phyloP scores from a whole-genome alignment of 2,888 invertebrate genomes.

The Cistogaster globosa region DNA sequence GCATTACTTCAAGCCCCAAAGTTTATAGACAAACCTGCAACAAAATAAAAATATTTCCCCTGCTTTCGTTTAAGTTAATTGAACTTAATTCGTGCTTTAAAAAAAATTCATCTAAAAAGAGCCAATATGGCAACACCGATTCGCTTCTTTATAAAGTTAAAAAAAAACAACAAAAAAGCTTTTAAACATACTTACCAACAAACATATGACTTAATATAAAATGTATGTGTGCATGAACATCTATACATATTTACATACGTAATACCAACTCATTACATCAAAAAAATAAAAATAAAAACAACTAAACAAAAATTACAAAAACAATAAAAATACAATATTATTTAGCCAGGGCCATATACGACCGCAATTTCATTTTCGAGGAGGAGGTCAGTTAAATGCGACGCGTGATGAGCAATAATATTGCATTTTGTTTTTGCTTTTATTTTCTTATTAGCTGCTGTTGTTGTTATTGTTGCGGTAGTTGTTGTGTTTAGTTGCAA shows the following conservation, averaged over 20 bases:
- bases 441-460: slow-evolving; percentile 28
- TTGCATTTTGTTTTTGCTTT: slow-evolving; percentile 47
- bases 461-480: neutral
- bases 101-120: neutral
- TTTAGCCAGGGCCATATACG: slow-evolving; percentile 70
- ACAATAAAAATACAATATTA: slow-evolving; percentile 34
- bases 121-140: slow-evolving; percentile 25
- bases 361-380: slow-evolving; percentile 70
- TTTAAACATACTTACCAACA: slow-evolving; percentile 13
- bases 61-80: too few relatives aligned
- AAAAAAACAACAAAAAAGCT: neutral
- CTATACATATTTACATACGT: slow-evolving; percentile 43
- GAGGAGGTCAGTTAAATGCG: slow-evolving; percentile 71
- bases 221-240: neutral
- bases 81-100: too few relatives aligned
- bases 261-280: slow-evolving; percentile 60
- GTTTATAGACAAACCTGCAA: neutral
- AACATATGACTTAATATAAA: slow-evolving; percentile 62
- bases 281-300: slow-evolving; percentile 21
- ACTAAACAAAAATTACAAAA: slow-evolving; percentile 13
- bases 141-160: neutral
- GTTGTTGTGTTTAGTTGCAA: slow-evolving; percentile 36
- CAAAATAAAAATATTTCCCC: too few relatives aligned
- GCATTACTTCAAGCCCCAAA: too few relatives aligned
- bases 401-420: slow-evolving; percentile 70